Base-by-base conservation (phyloP, 2,797 vertebrate genomes). In the Gymnodraco acuticeps region DNA sequence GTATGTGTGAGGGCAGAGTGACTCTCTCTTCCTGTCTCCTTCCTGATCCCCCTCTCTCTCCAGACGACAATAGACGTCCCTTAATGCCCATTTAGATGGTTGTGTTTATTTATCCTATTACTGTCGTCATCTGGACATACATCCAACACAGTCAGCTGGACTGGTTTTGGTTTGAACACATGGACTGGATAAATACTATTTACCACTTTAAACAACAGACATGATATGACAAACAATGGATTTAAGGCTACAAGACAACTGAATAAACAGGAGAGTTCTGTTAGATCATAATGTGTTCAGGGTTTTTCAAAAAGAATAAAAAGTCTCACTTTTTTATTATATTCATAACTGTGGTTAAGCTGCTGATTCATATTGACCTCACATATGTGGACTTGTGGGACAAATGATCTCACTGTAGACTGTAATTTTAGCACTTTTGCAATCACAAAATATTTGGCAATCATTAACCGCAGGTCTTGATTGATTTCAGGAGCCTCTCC, bases 21-120 rank as follows among this genome's bases (percentile, higher is more conserved):
- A 97, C 95, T 96, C 95, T 94, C 94, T 95, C 94, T 97, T 98
- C 98, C 97, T 96, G 97, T 96, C 96, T 97, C 96, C 96, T 97
- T 98, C 96, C 97, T 97, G 95, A 95, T 86, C 85, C 81, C 73
- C 77, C 17, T 63, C 81, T 65, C 81, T 41, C 74, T 73, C 77
- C 88, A 93, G 88, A 93, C 77, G 84, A 95, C 94, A 95, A 94
- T 94, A 88, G 93, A 80, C 77, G 64, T 85, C 88, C 88, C 87
- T 89, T 87, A 87, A 79, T 73, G 75, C 72, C 56, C 63, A 58
- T 83, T 87, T 62, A 64, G 80, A 71, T 81, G 60, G 72, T 88
- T 90, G 17, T 89, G 87, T 94, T 95, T 93, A 87, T 93, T 93
- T 89, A 89, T 89, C 79, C 67, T 71, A 65, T 69, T 85, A 83